Conservation (phyloP, 2,113 vertebrate genomes). For the Leucopternis melanops region DNA sequence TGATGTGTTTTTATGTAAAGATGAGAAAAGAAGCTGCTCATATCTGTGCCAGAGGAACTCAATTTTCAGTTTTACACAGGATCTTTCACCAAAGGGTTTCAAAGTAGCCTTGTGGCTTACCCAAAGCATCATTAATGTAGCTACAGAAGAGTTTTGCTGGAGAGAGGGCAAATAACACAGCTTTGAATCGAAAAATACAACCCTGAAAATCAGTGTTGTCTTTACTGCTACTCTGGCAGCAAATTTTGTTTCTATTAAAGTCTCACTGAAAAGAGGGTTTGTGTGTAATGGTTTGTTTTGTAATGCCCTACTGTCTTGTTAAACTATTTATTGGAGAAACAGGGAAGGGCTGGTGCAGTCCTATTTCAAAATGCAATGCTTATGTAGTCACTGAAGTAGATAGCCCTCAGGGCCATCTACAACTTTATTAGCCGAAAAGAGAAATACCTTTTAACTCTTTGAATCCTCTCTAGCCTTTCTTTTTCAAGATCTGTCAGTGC, state of each 20-base stretch:
- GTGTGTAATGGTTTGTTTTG: neutral
- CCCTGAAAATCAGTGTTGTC: neutral
- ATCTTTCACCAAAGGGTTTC: neutral
- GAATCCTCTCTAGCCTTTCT: neutral
- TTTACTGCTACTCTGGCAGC: neutral
- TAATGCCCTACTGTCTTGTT: neutral
- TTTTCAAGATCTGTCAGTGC: neutral
- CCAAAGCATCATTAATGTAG: neutral
- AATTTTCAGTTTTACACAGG: neutral
- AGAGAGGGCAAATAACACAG: neutral
- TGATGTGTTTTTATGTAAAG: neutral
- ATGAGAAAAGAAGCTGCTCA: neutral
- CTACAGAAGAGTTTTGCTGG: neutral
- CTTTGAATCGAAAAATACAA: neutral
- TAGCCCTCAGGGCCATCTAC: neutral
- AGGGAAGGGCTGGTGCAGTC: neutral
- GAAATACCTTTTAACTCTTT: neutral
- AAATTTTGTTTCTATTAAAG: neutral
- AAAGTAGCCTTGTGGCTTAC: neutral
- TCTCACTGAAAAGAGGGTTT: neutral
- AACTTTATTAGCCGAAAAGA: neutral
- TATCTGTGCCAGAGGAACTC: neutral
- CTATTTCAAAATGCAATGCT: neutral
- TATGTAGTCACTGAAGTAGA: neutral
- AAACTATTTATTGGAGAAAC: neutral